Percentiles rank a stretch among this genome's conserved stretches.
Evolutionary conservation across 1,140 invertebrate genomes (phyloP).

Genomic region (Trinorchestia longiramus): DNA sequence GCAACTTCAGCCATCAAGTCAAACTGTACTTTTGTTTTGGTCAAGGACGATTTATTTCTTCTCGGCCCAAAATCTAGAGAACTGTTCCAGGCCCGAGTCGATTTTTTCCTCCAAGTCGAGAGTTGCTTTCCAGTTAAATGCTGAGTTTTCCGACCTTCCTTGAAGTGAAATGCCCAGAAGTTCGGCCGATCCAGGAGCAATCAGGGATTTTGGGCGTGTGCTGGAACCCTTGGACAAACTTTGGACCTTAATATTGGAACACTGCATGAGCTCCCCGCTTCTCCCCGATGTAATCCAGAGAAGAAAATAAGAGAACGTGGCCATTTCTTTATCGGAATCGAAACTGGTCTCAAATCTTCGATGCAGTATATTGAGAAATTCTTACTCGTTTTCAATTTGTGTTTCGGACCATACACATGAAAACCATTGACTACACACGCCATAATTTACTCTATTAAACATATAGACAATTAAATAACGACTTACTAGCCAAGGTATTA

Average conservation of each 20-base stretch:
- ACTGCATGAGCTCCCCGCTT: constrained; percentile 5
- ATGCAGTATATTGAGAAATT: background rate
- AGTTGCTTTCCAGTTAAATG: background rate
- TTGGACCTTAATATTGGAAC: constrained; percentile 20
- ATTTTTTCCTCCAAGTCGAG: background rate
- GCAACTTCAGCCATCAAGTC: background rate
- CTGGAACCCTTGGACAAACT: constrained; percentile 19
- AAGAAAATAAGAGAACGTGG: background rate
- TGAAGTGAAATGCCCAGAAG: constrained; percentile 8
- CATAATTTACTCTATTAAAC: too few relatives aligned
- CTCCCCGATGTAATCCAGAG: background rate
- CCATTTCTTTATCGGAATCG: constrained; percentile 1
- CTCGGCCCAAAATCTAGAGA: background rate
- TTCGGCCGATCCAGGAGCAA: constrained; percentile 10
- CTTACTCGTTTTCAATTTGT: background rate
- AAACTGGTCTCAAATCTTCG: background rate
- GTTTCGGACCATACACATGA: background rate
- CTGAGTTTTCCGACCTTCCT: background rate
- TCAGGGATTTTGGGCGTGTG: background rate
- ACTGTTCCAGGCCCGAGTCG: background rate
- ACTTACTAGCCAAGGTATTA: too few relatives aligned
- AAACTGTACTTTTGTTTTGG: background rate
- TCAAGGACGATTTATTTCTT: background rate
- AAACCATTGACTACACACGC: too few relatives aligned
- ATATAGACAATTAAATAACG: too few relatives aligned